A percentile compares a stretch with the other conserved stretches of the same genome.
These are phyloP conservation scores for Hydropotes inermis DNA, from an alignment of 2,113 vertebrate genomes.

Conservation along the genomic window DNA sequence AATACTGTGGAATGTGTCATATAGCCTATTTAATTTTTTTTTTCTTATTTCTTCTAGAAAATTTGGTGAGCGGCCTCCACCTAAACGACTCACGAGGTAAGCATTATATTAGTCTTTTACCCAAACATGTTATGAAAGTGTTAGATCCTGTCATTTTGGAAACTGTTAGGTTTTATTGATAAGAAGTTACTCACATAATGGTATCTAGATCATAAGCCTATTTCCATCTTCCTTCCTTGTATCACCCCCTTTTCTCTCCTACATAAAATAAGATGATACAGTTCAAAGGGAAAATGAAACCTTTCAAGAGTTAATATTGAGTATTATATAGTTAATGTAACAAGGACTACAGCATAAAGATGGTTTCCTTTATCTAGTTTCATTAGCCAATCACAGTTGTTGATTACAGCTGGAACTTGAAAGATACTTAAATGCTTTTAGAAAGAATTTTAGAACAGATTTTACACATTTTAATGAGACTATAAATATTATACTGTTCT, in stretches of 20 bases:
- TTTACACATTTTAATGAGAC: conserved; percentile 4
- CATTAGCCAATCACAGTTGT: neutral
- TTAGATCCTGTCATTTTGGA: neutral
- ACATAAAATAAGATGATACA: neutral
- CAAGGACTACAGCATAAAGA: neutral
- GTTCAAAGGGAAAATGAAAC: neutral
- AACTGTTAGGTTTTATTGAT: neutral
- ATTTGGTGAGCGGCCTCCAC: conserved; percentile 99
- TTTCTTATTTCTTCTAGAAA: conserved; percentile 85
- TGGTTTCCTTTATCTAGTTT: neutral
- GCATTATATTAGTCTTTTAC: conserved; percentile 48
- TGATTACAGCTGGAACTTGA: neutral
- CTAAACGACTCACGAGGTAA: conserved; percentile 98
- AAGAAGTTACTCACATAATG: neutral
- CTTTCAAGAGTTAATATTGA: neutral
- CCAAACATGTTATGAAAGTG: neutral
- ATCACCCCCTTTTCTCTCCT: accelerated
- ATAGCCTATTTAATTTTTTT: conserved; percentile 46
- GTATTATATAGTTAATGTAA: neutral
- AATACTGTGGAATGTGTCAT: conserved; percentile 23
- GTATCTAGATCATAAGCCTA: neutral
- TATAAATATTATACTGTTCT: neutral
- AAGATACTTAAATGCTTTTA: conserved; percentile 29
- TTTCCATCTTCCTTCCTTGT: neutral
- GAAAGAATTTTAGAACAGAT: neutral